Conservation (phyloP, 2,888 invertebrate species). For the Pammene aurita region DNA sequence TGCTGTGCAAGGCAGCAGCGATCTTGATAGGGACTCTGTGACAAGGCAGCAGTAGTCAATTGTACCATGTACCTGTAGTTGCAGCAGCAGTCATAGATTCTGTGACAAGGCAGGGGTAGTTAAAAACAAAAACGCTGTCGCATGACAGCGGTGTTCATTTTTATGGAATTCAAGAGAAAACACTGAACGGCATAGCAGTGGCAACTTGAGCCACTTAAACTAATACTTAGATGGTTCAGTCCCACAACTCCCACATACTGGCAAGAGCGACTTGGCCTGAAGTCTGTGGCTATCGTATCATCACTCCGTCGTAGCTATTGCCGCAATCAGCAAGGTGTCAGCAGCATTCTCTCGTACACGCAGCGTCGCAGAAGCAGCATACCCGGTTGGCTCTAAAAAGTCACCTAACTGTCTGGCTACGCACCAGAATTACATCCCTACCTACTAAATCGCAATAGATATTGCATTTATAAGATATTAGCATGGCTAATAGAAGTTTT, state of each 20-base stretch:
- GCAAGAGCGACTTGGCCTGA: neutral
- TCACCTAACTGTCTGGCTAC: constrained; percentile 9
- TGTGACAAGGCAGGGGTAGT: constrained; percentile 10
- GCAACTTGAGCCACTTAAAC: neutral
- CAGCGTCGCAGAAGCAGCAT: neutral
- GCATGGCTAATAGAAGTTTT: neutral
- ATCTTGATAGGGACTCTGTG: neutral
- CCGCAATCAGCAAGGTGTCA: constrained; percentile 7
- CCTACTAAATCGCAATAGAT: constrained; percentile 7
- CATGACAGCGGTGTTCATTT: neutral
- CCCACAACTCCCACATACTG: neutral
- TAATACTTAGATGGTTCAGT: neutral
- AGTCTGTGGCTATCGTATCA: neutral
- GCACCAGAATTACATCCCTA: constrained; percentile 19
- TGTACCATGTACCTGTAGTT: neutral
- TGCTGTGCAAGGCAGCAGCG: constrained; percentile 16
- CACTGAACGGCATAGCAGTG: neutral
- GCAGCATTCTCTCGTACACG: neutral
- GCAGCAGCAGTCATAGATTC: constrained; percentile 1
- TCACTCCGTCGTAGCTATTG: neutral
- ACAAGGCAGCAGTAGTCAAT: constrained; percentile 7
- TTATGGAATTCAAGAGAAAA: neutral
- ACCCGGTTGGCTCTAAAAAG: constrained; percentile 9
- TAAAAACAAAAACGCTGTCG: neutral
- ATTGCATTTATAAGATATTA: neutral